Evolutionary conservation across 64 coral and sea anemone species (phyloP).

Genomic region (Catalaphyllia jardinei): DNA sequence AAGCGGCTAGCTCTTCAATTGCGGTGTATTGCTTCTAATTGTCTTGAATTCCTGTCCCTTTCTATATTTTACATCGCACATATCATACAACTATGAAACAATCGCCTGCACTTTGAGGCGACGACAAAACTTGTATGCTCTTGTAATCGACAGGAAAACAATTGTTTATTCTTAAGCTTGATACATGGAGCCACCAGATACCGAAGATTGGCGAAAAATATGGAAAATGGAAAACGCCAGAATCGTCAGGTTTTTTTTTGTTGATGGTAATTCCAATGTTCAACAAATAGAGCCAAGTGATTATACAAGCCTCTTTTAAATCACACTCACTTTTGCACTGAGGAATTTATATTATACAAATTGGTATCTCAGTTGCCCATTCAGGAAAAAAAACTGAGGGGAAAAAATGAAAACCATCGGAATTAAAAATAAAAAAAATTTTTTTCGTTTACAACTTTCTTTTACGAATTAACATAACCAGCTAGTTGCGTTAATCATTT

Average conservation of each 20-base stretch:
- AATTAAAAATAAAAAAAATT: neutral
- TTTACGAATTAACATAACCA: neutral
- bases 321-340: neutral
- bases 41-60: neutral
- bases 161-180: neutral
- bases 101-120: neutral
- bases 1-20: neutral
- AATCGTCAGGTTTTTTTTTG: neutral
- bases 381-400: neutral
- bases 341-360: neutral
- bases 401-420: neutral
- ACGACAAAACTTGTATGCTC: neutral
- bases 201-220: neutral
- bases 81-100: neutral
- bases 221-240: neutral
- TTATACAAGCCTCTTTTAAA: neutral
- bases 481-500: neutral
- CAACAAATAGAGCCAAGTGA: slow-evolving; percentile 1
- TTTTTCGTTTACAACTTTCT: neutral
- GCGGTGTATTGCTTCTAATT: neutral
- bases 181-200: neutral
- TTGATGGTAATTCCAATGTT: neutral
- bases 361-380: neutral
- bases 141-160: neutral
- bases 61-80: neutral